Evolutionary conservation across 2,888 invertebrate species (phyloP).

Genomic region (Spilarctia lutea): DNA sequence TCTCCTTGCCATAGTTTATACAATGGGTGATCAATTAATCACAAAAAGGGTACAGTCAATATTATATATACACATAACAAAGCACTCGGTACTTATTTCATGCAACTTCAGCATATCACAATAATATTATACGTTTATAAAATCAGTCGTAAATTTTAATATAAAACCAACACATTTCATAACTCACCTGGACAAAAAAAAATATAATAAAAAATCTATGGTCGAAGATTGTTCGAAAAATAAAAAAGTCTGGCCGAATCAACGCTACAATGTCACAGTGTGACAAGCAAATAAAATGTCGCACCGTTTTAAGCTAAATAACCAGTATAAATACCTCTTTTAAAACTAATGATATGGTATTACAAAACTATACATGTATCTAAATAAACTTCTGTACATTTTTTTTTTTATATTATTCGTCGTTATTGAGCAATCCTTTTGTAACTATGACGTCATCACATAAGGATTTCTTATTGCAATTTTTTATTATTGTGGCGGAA

Average conservation of each 20-base stretch:
- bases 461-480: not conserved
- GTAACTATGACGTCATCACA: not conserved
- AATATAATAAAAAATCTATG: conserved; percentile 7
- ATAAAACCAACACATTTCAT: conserved; percentile 4
- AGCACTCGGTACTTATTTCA: conserved; percentile 11
- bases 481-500: not conserved
- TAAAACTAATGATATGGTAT: conserved; percentile 43
- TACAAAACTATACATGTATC: conserved; percentile 29
- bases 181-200: not conserved
- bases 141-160: conserved; percentile 15
- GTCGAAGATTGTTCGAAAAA: conserved; percentile 12
- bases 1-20: not conserved
- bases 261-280: not conserved
- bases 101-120: conserved; percentile 18
- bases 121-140: conserved; percentile 12
- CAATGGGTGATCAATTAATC: conserved; percentile 2
- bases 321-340: conserved; percentile 20
- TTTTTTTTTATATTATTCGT: conserved; percentile 30
- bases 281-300: not conserved
- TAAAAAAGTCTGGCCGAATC: conserved; percentile 4
- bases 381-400: conserved; percentile 38
- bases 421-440: not conserved
- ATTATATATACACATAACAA: conserved; percentile 12
- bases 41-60: conserved; percentile 1
- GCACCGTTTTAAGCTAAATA: not conserved